Evolutionary conservation across 2,888 invertebrate genomes (phyloP), one percentile per base, ranked within the genome.

Genomic region (Acleris cristana): DNA sequence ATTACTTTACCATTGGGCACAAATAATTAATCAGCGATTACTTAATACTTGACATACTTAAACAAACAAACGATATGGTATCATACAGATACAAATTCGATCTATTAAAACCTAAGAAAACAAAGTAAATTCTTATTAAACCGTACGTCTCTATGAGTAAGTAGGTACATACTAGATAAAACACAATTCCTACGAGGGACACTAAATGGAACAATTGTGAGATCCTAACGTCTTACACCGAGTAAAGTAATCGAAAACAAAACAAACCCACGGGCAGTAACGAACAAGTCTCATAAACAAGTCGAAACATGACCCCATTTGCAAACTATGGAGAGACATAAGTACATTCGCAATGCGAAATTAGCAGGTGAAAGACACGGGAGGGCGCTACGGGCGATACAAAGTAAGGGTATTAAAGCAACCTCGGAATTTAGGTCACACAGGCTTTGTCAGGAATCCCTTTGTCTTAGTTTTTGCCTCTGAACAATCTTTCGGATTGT

Each of bases 341-440:
- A 63, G 63, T 26, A 63, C 53, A 63, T 58, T 63, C 40, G 54
- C 58, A 61, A 65, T 64, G 55, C 12, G 44, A 64, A 66, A 60
- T 70, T 70, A 65, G 63, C 59, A 61, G 71, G 73, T 75, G 72
- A 66, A 74, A 74, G 72, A 76, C 76, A 74, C 76, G 75, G 70
- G 73, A 75, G 76, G 74, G 74, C 78, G 77, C 75, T 79, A 76
- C 77, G 26, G 57, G 51, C 56, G 80, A 73, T 79, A 82, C 83
- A 83, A 84, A 83, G 85, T 87, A 84, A 85, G 82, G 84, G 83
- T 83, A 85, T 88, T 87, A 87, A 82, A 81, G 64, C 73, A 69
- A 65, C 58, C 54, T 72, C 70, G 73, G 72, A 73, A 88, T 85
- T 76, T 88, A 83, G 88, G 89, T 89, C 88, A 83, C 81, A 79